A percentile compares a stretch with the other conserved stretches of the same genome.
Conservation (phyloP, 23 tunicate genomes). For the Halocynthia aurantium region DNA sequence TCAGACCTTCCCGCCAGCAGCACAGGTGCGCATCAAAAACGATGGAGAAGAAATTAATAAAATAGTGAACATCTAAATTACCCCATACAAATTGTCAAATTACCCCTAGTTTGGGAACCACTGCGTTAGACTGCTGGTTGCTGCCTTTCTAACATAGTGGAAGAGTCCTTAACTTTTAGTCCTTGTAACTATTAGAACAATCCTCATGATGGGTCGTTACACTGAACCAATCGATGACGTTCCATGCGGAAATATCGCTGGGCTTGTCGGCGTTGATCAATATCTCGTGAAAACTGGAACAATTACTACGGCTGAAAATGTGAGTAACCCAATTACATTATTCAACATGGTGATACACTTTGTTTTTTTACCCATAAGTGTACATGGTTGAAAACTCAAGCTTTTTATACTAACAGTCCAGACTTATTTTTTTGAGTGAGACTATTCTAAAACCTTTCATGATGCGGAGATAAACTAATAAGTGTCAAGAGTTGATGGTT, state of each 20-base stretch:
- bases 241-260: slow-evolving; percentile 96
- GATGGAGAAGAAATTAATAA: too few species aligned
- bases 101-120: too few species aligned
- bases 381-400: neutral
- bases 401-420: neutral
- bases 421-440: neutral
- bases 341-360: neutral
- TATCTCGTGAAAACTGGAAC: slow-evolving; percentile 88
- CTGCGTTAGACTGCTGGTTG: neutral
- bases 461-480: too few species aligned
- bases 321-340: neutral
- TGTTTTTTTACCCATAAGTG: neutral
- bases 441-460: neutral
- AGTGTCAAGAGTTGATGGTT: too few species aligned
- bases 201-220: slow-evolving; percentile 99
- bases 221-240: slow-evolving; percentile 97
- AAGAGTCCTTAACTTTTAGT: neutral
- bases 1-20: too few species aligned
- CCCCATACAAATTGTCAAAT: too few species aligned
- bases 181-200: slow-evolving; percentile 39
- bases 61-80: too few species aligned
- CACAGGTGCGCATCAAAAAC: too few species aligned
- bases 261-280: slow-evolving; percentile 96
- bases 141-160: neutral
- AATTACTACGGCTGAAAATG: slow-evolving; percentile 14